phyloP scores from a whole-genome alignment of 92 coral and sea anemone genomes.

The Palythoa grandis region DNA sequence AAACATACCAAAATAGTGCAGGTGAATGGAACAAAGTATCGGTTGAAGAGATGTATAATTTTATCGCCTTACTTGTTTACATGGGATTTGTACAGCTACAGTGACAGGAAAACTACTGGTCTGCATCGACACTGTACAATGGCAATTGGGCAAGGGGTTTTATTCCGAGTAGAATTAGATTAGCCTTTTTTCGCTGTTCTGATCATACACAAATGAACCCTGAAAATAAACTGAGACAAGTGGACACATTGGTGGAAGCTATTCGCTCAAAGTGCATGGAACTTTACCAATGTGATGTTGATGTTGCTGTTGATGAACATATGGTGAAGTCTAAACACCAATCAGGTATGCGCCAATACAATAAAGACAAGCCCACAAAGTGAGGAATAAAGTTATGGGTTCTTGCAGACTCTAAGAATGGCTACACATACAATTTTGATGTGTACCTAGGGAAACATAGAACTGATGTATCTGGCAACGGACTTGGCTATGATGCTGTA shows the following conservation, averaged over 20 bases:
- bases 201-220: conserved; percentile 34
- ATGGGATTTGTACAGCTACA: conserved; percentile 31
- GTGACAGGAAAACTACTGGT: conserved; percentile 15
- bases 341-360: too few species aligned
- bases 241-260: conserved; percentile 21
- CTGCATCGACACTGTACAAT: conserved; percentile 10
- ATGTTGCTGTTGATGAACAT: conserved; percentile 2
- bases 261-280: conserved; percentile 12
- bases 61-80: conserved; percentile 39
- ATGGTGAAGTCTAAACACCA: conserved; percentile 6
- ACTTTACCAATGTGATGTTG: conserved; percentile 13
- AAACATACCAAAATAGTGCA: conserved; percentile 41
- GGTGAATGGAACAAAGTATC: conserved; percentile 31
- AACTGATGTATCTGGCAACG: too few species aligned
- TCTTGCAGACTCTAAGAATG: conserved; percentile 14
- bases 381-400: conserved; percentile 11
- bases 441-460: conserved; percentile 15
- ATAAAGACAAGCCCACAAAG: too few species aligned
- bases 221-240: conserved; percentile 35
- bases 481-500: too few species aligned
- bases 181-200: conserved; percentile 40
- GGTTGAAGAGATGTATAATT: conserved; percentile 34
- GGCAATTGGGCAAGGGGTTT: conserved; percentile 16
- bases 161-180: conserved; percentile 6
- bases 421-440: too few species aligned